Evolutionary conservation across 2,113 vertebrate species (phyloP).

Genomic region (Amphilophus citrinellus): DNA sequence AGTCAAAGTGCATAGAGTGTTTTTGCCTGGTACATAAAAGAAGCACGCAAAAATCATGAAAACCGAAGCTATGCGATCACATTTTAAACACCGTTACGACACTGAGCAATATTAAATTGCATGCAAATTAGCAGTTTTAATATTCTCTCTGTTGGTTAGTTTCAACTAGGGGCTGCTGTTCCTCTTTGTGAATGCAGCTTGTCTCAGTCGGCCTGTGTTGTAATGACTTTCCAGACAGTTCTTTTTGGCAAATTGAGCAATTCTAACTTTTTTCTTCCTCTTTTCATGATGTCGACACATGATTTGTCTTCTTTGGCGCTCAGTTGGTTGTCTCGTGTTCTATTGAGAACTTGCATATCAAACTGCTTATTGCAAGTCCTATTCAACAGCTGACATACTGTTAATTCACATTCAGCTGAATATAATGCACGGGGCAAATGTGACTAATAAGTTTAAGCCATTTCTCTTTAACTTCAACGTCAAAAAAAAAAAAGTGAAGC

Average conservation of each 20-base stretch:
- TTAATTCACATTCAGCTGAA: slow-evolving; percentile 24
- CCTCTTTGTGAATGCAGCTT: background rate
- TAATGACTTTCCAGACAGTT: slow-evolving; percentile 28
- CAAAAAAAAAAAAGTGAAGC: background rate
- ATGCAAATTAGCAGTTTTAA: background rate
- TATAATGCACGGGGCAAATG: background rate
- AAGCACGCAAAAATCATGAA: background rate
- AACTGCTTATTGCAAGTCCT: slow-evolving; percentile 9
- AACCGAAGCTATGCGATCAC: background rate
- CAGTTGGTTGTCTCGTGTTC: background rate
- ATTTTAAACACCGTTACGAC: background rate
- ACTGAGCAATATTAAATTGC: background rate
- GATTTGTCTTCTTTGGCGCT: slow-evolving; percentile 8
- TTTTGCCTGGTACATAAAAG: no score
- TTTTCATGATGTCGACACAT: background rate
- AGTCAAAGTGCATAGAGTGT: background rate
- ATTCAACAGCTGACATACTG: slow-evolving; percentile 5
- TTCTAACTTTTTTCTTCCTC: background rate
- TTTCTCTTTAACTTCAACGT: slow-evolving; percentile 17
- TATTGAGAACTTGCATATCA: slow-evolving; percentile 12
- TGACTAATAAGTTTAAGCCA: background rate
- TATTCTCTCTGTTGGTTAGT: background rate
- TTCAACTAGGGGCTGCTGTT: slow-evolving; percentile 17
- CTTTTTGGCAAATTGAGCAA: slow-evolving; percentile 19
- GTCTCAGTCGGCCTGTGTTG: slow-evolving; percentile 5